Base-by-base conservation (phyloP, 37 sponge, comb jelly and placozoan species). In the Ianthella basta region DNA sequence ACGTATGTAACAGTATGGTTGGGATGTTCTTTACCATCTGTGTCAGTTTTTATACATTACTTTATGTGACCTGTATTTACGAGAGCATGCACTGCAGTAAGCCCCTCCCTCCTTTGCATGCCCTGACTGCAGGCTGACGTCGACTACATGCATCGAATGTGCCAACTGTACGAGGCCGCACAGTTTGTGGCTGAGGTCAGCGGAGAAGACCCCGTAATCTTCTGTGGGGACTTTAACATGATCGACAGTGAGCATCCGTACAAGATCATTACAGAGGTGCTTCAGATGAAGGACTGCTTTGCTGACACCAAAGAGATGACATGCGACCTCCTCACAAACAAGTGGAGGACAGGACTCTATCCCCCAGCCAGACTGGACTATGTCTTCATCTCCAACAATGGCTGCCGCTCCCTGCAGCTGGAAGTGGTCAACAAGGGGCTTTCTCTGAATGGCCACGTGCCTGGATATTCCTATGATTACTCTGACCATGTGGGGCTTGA, bases 401-500 rank as follows among this genome's bases (percentile, higher is more conserved):
- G 70, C 29, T 32, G 70, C 34, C 34, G 35, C 34, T 4, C 6
- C 21, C 79, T 86, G 1, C 40, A 59, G 32, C 55, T 84, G 25
- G 56, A 81, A 82, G 73, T 25, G 27, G 27, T 69, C 27, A 33
- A 30, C 18, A 69, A 35, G 4, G 27, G 34, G 35, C 59, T 92
- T 27, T 63, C 87, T 0, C 80, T 92, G 55, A 53, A 69, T 35
- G 93, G 93, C 14, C 15, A 20, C 18, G 86, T 93, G 56, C 94
- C 94, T 23, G 91, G 86, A 21, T 80, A 85, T 78, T 77, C 56
- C 18, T 93, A 78, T 54, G 84, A 84, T 21, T 93, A 85, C 55
- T 93, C 94, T 4, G 94, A 93, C 63, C 94, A 93, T 50, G 91
- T 84, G 39, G 94, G 94, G 0, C 56, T 93, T 70, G 88, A 90